Evolutionary conservation across 2,113 vertebrate genomes (phyloP).

Genomic region (Aldabrachelys gigantea): DNA sequence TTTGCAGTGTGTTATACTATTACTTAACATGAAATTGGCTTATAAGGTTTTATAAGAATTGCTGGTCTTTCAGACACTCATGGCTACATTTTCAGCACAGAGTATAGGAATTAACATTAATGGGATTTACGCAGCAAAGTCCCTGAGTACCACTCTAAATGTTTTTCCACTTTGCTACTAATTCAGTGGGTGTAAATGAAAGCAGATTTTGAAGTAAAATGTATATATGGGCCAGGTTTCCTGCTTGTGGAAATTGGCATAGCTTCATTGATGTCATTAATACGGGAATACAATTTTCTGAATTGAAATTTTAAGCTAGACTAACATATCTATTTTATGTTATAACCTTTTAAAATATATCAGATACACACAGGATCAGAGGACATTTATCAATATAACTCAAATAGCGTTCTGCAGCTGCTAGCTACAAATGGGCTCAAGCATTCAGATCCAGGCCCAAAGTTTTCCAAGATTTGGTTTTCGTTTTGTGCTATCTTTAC

Average conservation of each 20-base stretch:
- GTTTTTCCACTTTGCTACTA: slow-evolving; percentile 37
- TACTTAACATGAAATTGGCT: slow-evolving; percentile 50
- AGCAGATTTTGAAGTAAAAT: slow-evolving; percentile 15
- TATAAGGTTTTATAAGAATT: slow-evolving; percentile 35
- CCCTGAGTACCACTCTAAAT: slow-evolving; percentile 19
- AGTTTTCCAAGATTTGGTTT: neutral
- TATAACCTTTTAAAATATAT: neutral
- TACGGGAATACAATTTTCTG: neutral
- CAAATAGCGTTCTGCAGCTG: neutral
- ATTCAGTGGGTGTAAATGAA: slow-evolving; percentile 24
- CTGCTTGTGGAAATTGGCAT: neutral
- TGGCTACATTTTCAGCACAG: slow-evolving; percentile 22
- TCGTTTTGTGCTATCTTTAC: neutral
- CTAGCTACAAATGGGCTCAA: neutral
- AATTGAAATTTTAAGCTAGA: neutral
- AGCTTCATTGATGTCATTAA: neutral
- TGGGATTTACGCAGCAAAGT: neutral
- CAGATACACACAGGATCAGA: neutral
- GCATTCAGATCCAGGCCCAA: neutral
- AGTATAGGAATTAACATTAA: slow-evolving; percentile 41
- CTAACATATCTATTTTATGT: neutral
- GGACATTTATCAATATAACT: neutral
- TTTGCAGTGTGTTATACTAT: slow-evolving; percentile 16
- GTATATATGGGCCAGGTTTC: neutral
- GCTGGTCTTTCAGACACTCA: slow-evolving; percentile 14